Evolutionary conservation across 2,797 vertebrate species (phyloP), one percentile per base, ranked within the genome.

Genomic region (Mergus octosetaceus): DNA sequence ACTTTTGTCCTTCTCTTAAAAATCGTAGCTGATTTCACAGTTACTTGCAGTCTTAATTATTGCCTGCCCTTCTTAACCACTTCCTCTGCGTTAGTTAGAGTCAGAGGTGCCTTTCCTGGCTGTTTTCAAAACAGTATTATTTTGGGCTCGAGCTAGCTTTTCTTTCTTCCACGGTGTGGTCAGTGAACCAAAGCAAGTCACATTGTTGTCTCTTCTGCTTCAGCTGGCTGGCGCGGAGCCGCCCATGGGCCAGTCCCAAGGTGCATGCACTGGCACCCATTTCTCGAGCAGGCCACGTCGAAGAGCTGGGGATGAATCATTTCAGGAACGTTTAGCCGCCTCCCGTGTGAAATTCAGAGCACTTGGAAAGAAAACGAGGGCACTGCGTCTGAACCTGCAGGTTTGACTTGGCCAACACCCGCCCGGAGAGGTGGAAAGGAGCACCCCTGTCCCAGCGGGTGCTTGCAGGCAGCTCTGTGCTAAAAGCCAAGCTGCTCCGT

Each of bases 121-220:
- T 85, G 41, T 58, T 93, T 66, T 51, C 43, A 91, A 82, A 87
- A 91, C 60, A n/a, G 28, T 82, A 10, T 82, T 93, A 76, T 54
- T 94, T 65, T 73, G 72, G 32, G 36, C 90, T 87, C 65, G 38
- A 87, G 27, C 60, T 85, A 43, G 85, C 75, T 91, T 85, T 87
- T 87, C 18, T 85, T 91, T 89, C 56, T 87, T 94, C 91, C 71
- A 80, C 39, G 57, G 45, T 85, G 93, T 95, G 69, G 66, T 71
- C 65, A 88, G 27, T 84, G 92, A 91, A 93, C 65, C 80, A 84
- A 71, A 89, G 87, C 39, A 80, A 77, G 39, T 41, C 68, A 58
- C 10, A 2, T 57, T 94, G 88, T 89, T 84, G 41, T 78, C 45
- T 73, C 16, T 85, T 93, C 78, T 90, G 74, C 91, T 85, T 90